Base-by-base conservation (phyloP, 2,113 vertebrate genomes). In the Rana temporaria region DNA sequence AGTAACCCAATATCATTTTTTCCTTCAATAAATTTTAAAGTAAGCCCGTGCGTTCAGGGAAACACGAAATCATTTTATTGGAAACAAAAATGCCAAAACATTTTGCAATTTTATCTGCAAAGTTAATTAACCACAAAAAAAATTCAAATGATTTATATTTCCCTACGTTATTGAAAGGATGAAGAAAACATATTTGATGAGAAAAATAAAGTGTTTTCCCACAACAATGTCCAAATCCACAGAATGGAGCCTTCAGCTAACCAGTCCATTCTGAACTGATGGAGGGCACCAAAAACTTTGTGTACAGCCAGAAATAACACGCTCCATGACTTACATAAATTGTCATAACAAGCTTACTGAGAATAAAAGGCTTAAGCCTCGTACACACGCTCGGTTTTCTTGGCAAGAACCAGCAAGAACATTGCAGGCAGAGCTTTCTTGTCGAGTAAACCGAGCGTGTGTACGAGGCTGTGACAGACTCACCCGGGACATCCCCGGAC, bases 281-380 rank as follows among this genome's bases (percentile, higher is more conserved):
- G 16, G 30, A 69, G 20, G 26, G 34, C 22, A 30, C 9, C 56
- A 38, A 4, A 57, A 67, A 67, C 64, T n/a, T 17, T 0, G 15
- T 79, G 77, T 69, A 79, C 77, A 57, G 77, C 77, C 65, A 69
- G 26, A 16, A 16, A 20, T 16, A 2, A 18, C 30, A 6, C 38
- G 3, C 6, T 63, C 53, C 65, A 79, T 67, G 34, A 22, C 5
- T 52, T 52, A 70, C 14, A 65, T 18, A 63, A 15, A 18, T 30
- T 30, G 3, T 8, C 56, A 17, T 72, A 7, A 53, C 15, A 22
- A 52, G 14, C 42, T 53, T 24, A 18, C 1, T 30, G 26, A 30
- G 26, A 30, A 30, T 2, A 30, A 30, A 30, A 30, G 26, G 26
- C 26, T 30, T 30, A 30, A n/a, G n/a, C n/a, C n/a, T n/a, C n/a